Evolutionary conservation across 2,113 vertebrate genomes (phyloP).

Genomic region (Spea bombifrons): DNA sequence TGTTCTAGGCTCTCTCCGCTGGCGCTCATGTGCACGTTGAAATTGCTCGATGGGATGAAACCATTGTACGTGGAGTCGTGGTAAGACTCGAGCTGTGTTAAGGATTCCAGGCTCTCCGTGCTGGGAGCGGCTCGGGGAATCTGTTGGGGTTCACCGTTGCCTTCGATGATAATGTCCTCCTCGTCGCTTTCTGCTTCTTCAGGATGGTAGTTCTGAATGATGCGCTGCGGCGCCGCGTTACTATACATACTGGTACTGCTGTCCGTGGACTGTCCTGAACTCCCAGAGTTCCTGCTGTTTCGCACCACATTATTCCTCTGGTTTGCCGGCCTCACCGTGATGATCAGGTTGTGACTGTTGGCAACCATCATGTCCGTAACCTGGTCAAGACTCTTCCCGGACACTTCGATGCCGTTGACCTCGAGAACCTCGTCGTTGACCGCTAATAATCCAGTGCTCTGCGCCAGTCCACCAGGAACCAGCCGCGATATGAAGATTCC

Average conservation of each 20-base stretch:
- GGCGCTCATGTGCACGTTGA: slow-evolving; percentile 58
- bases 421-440: slow-evolving; percentile 97
- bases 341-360: slow-evolving; percentile 96
- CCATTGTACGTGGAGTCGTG: slow-evolving; percentile 80
- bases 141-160: slow-evolving; percentile 65
- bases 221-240: slow-evolving; percentile 64
- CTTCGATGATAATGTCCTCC: slow-evolving; percentile 87
- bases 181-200: slow-evolving; percentile 90
- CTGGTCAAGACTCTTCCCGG: slow-evolving; percentile 91
- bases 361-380: slow-evolving; percentile 99
- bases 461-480: slow-evolving; percentile 90
- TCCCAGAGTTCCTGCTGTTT: slow-evolving; percentile 82
- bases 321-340: slow-evolving; percentile 94
- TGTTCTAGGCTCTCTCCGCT: slow-evolving; percentile 57
- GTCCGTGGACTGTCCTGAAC: slow-evolving; percentile 89
- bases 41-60: slow-evolving; percentile 64
- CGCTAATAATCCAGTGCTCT: slow-evolving; percentile 90
- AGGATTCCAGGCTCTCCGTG: slow-evolving; percentile 68
- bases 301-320: slow-evolving; percentile 93
- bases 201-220: slow-evolving; percentile 71
- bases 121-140: slow-evolving; percentile 60
- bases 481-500: slow-evolving; percentile 89
- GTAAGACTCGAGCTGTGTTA: slow-evolving; percentile 78
- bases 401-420: slow-evolving; percentile 95
- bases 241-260: slow-evolving; percentile 78